These are phyloP conservation scores for Intellagama lesueurii DNA, from an alignment of 2,797 vertebrate genomes.

Conservation along the genomic window DNA sequence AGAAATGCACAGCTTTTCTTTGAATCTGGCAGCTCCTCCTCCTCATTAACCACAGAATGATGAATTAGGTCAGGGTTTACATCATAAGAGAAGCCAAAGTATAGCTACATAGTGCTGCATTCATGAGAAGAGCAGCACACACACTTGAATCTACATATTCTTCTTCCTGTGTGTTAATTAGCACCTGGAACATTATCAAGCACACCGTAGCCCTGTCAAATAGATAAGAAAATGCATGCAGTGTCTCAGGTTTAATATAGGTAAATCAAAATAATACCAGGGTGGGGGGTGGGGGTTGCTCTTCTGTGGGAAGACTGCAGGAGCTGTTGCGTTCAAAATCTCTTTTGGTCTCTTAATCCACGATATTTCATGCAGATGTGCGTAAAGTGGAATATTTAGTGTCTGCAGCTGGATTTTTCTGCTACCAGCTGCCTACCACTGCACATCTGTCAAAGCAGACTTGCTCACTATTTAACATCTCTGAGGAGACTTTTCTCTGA, in stretches of 20 bases:
- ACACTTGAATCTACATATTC: neutral
- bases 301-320: conserved; percentile 21
- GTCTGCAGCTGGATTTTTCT: conserved; percentile 53
- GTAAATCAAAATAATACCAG: conserved; percentile 27
- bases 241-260: conserved; percentile 46
- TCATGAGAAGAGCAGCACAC: neutral
- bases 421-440: conserved; percentile 13
- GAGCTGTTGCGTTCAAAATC: conserved; percentile 42
- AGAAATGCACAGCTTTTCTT: too few relatives aligned
- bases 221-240: conserved; percentile 2
- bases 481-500: conserved; percentile 21
- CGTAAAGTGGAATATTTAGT: conserved; percentile 34
- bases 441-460: conserved; percentile 45
- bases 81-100: neutral
- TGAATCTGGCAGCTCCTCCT: too few relatives aligned
- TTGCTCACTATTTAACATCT: conserved; percentile 42
- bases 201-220: conserved; percentile 18
- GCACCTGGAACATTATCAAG: conserved; percentile 47
- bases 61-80: too few relatives aligned
- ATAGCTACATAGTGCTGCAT: neutral
- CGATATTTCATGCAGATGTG: conserved; percentile 28
- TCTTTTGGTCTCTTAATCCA: conserved; percentile 51
- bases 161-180: conserved; percentile 43
- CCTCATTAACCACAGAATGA: too few relatives aligned
- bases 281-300: conserved; percentile 31